A percentile compares a stretch with the other conserved stretches of the same genome.
phyloP scores from a whole-genome alignment of 1,140 invertebrate genomes.

The Nasonia longicornis region DNA sequence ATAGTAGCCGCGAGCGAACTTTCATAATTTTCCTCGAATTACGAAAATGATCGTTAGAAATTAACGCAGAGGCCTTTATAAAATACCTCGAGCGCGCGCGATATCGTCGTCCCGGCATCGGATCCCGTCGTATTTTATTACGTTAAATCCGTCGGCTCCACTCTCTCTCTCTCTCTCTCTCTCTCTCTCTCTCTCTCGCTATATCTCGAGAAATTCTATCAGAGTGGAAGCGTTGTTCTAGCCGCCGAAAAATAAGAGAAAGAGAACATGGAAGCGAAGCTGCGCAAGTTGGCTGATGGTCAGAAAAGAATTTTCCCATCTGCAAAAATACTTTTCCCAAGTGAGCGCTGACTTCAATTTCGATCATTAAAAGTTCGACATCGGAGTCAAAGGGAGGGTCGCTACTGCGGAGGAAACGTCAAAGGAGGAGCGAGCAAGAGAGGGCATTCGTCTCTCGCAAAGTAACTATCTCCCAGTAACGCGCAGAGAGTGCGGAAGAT shows the following conservation, averaged over 20 bases:
- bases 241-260: not conserved
- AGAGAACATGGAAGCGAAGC: no score
- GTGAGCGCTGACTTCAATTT: not conserved
- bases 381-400: not conserved
- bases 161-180: no score
- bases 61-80: not conserved
- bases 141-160: not conserved
- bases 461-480: not conserved
- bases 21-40: conserved; percentile 8
- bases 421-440: not conserved
- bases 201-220: not conserved
- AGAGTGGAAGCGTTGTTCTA: not conserved
- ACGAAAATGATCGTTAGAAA: not conserved
- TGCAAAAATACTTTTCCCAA: not conserved
- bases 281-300: no score
- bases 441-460: not conserved
- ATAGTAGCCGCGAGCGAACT: not conserved
- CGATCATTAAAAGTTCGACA: not conserved
- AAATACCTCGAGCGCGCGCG: not conserved
- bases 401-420: not conserved
- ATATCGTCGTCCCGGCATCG: not conserved
- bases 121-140: not conserved
- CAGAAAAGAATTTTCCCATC: not conserved
- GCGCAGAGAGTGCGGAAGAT: not conserved
- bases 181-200: no score